Evolutionary conservation across 2,797 vertebrate species (phyloP).

Genomic region (Poeciliopsis infans): DNA sequence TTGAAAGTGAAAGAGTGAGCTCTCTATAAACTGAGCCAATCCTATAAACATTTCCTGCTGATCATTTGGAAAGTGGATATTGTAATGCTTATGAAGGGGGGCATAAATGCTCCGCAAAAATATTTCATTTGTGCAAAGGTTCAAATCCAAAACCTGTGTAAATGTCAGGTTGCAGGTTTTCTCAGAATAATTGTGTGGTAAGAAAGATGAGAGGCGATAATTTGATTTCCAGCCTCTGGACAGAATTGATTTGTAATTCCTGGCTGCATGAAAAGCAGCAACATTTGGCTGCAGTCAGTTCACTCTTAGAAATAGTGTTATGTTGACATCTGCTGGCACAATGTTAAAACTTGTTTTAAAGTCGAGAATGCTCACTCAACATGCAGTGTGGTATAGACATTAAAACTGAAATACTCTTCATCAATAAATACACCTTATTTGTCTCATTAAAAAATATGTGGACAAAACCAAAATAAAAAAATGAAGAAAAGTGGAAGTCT

Average conservation of each 20-base stretch:
- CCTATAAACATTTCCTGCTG: not conserved
- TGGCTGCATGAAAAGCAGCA: not conserved
- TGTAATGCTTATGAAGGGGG: not conserved
- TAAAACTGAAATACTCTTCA: not conserved
- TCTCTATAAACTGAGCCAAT: not conserved
- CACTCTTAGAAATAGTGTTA: constrained; percentile 26
- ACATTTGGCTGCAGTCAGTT: constrained; percentile 2
- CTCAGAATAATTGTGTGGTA: not conserved
- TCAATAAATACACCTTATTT: not conserved
- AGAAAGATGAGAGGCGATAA: not conserved
- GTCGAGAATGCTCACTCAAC: not conserved
- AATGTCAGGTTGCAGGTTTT: not conserved
- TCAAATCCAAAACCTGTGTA: not conserved
- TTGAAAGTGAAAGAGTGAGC: not conserved
- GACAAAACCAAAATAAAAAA: not conserved
- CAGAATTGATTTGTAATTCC: not conserved
- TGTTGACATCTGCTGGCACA: constrained; percentile 72
- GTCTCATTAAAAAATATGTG: not conserved
- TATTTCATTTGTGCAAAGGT: not conserved
- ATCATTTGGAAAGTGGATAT: not conserved
- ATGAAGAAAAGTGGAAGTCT: not conserved
- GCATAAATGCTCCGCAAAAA: not conserved
- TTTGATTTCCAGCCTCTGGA: not conserved
- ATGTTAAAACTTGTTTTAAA: constrained; percentile 21
- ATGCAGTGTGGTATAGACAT: not conserved